Base-by-base conservation (phyloP, 2,797 vertebrate species). In the Toxotes lorentzi region DNA sequence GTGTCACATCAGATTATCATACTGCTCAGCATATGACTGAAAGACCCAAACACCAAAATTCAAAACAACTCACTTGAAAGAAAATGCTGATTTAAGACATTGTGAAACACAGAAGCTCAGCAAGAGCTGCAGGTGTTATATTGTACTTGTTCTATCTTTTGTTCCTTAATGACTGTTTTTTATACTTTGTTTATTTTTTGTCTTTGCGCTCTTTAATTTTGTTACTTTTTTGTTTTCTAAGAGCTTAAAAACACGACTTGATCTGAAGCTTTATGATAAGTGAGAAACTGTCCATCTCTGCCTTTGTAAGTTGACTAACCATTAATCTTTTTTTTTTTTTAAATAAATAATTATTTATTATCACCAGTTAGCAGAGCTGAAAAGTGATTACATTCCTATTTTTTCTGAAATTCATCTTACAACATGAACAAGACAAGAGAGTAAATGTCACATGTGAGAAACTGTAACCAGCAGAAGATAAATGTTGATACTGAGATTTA, bases 21-120 rank as follows among this genome's bases (percentile, higher is more conserved):
- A 72, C 60, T 45, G 79, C 68, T 9, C 78, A 40, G 60, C n/a
- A 14, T 9, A 61, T 61, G 53, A 84, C 10, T 76, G 79, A 87
- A 70, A 71, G 62, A 66, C 47, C 64, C 62, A 11, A 50, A 59
- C 19, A 57, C 76, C 72, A 70, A 35, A 58, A 76, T 74, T 70
- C 68, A 82, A 89, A 87, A 78, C 72, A 77, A 57, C 23, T 64
- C 67, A 70, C 60, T 76, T 76, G 54, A 82, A 86, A 72, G 64
- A 53, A 81, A 63, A 79, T 54, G 54, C 62, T 34, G 69, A 86
- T 83, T 77, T 47, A 47, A 82, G 60, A 65, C 58, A 30, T n/a
- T 21, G 60, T 53, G 50, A 76, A 66, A 68, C 59, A 68, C 72
- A 78, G 58, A 54, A 69, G 66, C 69, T 69, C 70, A 86, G 71